Percentiles rank a stretch among this genome's conserved stretches.
Evolutionary conservation across 2,888 invertebrate species (phyloP).

Genomic region (Cephus spinipes): DNA sequence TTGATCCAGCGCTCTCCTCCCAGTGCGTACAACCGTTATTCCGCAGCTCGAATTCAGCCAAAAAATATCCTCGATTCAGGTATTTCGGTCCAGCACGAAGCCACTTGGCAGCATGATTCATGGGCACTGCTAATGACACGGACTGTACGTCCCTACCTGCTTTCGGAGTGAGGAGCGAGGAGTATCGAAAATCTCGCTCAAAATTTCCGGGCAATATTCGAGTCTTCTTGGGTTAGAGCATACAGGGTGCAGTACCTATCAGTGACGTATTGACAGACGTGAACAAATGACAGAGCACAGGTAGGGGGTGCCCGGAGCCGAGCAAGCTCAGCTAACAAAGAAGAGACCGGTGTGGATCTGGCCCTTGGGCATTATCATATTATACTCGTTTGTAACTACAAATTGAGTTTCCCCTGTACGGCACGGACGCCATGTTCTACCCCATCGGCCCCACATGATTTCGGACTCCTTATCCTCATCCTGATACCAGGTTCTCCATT

Average conservation of each 20-base stretch:
- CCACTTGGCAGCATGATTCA: not conserved
- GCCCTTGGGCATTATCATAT: constrained; percentile 58
- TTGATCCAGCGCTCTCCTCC: not conserved
- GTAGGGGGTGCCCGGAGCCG: constrained; percentile 43
- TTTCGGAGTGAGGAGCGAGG: not conserved
- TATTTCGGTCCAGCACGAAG: not conserved
- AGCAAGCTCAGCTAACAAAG: constrained; percentile 40
- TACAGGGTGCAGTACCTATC: constrained; percentile 22
- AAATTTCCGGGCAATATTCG: constrained; percentile 21
- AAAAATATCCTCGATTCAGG: not conserved
- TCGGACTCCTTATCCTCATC: not conserved
- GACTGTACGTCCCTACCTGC: not conserved
- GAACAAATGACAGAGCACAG: constrained; percentile 59
- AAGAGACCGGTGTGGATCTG: constrained; percentile 14
- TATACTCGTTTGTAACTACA: constrained; percentile 65
- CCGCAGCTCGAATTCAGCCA: not conserved
- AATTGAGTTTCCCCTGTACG: constrained; percentile 63
- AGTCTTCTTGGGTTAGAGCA: not conserved
- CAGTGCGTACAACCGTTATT: not conserved
- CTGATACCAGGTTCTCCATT: not conserved
- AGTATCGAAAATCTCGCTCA: constrained; percentile 3
- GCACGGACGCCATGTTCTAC: constrained; percentile 42
- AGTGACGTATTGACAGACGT: constrained; percentile 60
- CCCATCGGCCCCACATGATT: constrained; percentile 8
- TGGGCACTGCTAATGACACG: not conserved